Conservation (phyloP, 2,113 vertebrate species). For the Limnothrissa miodon region DNA sequence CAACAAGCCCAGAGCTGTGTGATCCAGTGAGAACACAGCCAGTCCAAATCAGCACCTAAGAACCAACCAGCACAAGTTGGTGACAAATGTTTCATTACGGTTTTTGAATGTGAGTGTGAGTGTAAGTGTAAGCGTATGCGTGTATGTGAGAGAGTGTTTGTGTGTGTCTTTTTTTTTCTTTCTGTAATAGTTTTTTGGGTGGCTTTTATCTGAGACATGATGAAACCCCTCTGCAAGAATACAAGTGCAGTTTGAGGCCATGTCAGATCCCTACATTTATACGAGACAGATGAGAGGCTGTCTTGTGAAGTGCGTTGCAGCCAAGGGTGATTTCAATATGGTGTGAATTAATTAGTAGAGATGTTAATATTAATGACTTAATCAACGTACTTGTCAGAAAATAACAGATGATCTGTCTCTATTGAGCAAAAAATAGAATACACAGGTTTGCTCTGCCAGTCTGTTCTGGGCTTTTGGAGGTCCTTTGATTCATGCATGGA, state of each 20-base stretch:
- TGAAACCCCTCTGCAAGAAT: not conserved
- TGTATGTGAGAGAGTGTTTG: not conserved
- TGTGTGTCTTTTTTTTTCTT: not conserved
- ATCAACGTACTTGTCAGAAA: conserved; percentile 14
- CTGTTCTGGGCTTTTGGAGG: not conserved
- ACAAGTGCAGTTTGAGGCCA: conserved; percentile 7
- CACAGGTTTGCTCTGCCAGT: not conserved
- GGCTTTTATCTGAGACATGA: conserved; percentile 7
- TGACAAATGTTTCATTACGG: not conserved
- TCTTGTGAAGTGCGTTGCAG: not conserved
- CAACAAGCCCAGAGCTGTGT: conserved; percentile 22
- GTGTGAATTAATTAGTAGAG: not conserved
- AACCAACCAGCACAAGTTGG: not conserved
- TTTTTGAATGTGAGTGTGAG: not conserved
- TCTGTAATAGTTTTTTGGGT: conserved; percentile 16
- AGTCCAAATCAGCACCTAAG: not conserved
- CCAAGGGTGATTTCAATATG: not conserved
- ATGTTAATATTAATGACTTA: conserved; percentile 18
- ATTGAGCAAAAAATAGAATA: not conserved
- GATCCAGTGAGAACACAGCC: conserved; percentile 14
- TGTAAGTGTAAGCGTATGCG: not conserved
- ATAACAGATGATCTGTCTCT: conserved; percentile 8
- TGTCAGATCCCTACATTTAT: not conserved
- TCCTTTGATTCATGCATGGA: not conserved
- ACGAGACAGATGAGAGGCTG: not conserved